A percentile compares a stretch with the other conserved stretches of the same genome.
Conservation (phyloP, 2,113 vertebrate genomes). For the Oryzias celebensis region DNA sequence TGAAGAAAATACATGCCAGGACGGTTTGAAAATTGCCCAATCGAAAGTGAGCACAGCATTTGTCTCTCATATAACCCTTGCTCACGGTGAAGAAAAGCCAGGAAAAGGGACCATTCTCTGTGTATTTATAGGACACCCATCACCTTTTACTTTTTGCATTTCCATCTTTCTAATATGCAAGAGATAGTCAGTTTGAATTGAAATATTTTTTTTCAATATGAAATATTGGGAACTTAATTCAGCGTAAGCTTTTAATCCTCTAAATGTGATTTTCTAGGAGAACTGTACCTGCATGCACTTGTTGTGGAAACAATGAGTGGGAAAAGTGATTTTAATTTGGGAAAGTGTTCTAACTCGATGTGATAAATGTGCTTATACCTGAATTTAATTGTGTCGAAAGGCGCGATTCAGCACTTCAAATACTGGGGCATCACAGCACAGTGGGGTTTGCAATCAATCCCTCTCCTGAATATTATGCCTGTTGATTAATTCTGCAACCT, state of each 20-base stretch:
- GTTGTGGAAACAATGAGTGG: conserved; percentile 57
- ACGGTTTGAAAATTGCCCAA: conserved; percentile 5
- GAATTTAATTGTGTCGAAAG: conserved; percentile 72
- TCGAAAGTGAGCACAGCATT: conserved; percentile 12
- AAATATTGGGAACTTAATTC: conserved; percentile 53
- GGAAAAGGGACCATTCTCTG: conserved; percentile 40
- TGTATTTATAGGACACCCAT: conserved; percentile 36
- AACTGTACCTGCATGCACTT: conserved; percentile 35
- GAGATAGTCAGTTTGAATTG: conserved; percentile 8
- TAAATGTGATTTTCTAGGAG: conserved; percentile 60
- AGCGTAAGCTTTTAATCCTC: conserved; percentile 58
- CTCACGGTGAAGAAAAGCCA: conserved; percentile 45
- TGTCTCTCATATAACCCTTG: conserved; percentile 17
- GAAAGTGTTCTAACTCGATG: conserved; percentile 49
- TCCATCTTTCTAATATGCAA: conserved; percentile 13
- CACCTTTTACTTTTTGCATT: conserved; percentile 41
- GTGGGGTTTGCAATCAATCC: conserved; percentile 52
- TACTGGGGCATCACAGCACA: conserved; percentile 14
- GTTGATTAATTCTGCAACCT: conserved; percentile 46
- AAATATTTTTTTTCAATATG: conserved; percentile 47
- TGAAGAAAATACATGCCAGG: conserved; percentile 6
- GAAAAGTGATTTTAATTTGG: conserved; percentile 55
- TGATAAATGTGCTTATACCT: conserved; percentile 66
- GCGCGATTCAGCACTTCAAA: conserved; percentile 58
- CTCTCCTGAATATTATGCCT: conserved; percentile 30